phyloP scores from a whole-genome alignment of 2,113 vertebrate species.

The human region DNA sequence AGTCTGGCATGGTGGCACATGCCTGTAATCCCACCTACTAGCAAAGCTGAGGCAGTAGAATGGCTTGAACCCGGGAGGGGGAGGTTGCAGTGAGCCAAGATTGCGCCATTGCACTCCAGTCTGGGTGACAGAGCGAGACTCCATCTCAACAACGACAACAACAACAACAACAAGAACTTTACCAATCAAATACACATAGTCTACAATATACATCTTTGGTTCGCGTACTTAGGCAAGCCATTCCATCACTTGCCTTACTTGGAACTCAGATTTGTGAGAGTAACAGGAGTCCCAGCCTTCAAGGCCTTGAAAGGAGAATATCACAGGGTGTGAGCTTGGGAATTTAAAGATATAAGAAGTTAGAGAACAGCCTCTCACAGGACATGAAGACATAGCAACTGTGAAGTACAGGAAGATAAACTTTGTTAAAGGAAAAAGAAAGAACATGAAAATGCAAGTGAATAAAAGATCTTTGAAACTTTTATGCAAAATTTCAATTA shows the following conservation, averaged over 20 bases:
- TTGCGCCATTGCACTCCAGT: too few relatives aligned
- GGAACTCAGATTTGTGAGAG: not conserved
- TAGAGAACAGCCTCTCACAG: not conserved
- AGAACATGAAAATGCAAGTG: not conserved
- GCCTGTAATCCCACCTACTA: too few relatives aligned
- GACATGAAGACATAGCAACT: not conserved
- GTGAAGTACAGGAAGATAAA: conserved; percentile 8
- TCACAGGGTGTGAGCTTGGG: not conserved
- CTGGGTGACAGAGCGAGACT: too few relatives aligned
- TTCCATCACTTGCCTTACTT: not conserved
- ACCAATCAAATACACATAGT: not conserved
- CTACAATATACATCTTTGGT: not conserved
- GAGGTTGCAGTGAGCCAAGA: too few relatives aligned
- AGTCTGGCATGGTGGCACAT: too few relatives aligned
- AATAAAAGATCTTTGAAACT: not conserved
- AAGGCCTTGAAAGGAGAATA: not conserved
- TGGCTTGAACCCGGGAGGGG: too few relatives aligned
- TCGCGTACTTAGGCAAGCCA: not conserved
- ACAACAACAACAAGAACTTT: not conserved
- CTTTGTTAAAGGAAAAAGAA: not conserved
- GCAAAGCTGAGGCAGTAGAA: too few relatives aligned
- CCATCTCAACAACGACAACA: too few relatives aligned
- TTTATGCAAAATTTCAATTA: not conserved
- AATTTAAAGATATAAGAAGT: not conserved
- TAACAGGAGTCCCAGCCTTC: not conserved